A percentile compares a stretch with the other conserved stretches of the same genome.
These are phyloP conservation scores for Cotesia glomerata DNA, from an alignment of 1,140 invertebrate genomes.

Conservation along the genomic window DNA sequence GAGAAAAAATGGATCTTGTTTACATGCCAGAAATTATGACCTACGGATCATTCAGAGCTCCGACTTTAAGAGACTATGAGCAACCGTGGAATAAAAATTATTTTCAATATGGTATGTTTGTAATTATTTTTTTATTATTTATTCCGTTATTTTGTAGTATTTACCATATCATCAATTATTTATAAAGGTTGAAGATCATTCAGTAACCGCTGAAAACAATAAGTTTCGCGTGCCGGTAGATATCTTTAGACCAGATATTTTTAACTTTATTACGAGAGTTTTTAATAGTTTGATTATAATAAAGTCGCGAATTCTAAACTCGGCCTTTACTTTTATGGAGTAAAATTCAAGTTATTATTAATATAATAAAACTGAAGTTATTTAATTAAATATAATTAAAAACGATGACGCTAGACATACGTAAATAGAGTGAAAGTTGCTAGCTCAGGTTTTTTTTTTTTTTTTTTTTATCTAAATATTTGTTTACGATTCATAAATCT, in stretches of 20 bases:
- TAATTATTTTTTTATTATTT: background rate
- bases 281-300: no score
- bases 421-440: background rate
- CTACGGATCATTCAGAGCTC: conserved; percentile 58
- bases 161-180: background rate
- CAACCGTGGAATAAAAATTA: conserved; percentile 58
- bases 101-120: conserved; percentile 48
- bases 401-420: background rate
- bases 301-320: no score
- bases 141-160: background rate
- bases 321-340: no score
- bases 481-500: no score
- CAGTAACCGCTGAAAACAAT: no score
- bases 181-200: background rate
- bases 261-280: no score
- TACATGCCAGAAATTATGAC: conserved; percentile 58
- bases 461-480: no score
- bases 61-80: conserved; percentile 64
- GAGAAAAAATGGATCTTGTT: conserved; percentile 53
- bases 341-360: no score
- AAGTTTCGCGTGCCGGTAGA: no score
- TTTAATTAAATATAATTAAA: background rate
- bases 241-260: no score
- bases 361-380: no score
- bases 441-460: no score